A percentile compares a stretch with the other conserved stretches of the same genome.
These are phyloP conservation scores for Reticulitermes lucifugus DNA, from an alignment of 2,888 invertebrate genomes.

Conservation along the genomic window DNA sequence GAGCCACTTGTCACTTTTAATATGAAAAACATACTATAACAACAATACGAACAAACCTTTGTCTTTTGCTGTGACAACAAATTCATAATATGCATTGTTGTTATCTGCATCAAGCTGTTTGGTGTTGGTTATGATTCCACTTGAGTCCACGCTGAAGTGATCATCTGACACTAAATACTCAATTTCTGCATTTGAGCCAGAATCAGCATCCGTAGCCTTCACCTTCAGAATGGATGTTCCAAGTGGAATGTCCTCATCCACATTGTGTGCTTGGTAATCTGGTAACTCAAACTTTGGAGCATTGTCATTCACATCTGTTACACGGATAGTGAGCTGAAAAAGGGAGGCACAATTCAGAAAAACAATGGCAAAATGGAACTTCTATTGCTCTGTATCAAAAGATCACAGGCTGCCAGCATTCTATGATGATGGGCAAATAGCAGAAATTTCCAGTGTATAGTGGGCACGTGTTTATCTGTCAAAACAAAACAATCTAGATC, in stretches of 20 bases:
- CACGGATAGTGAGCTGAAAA: conserved; percentile 88
- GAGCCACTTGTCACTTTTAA: too few relatives aligned
- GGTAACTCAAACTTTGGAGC: conserved; percentile 96
- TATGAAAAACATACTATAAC: too few relatives aligned
- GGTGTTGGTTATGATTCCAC: conserved; percentile 92
- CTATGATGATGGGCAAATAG: too few relatives aligned
- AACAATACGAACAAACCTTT: conserved; percentile 69
- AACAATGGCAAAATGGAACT: too few relatives aligned
- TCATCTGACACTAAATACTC: conserved; percentile 92
- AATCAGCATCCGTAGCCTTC: conserved; percentile 95
- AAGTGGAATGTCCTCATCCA: conserved; percentile 93
- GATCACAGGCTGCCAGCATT: too few relatives aligned
- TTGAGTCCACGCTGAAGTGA: conserved; percentile 94
- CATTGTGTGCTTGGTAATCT: conserved; percentile 96
- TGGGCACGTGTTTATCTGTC: too few relatives aligned
- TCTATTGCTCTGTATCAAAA: too few relatives aligned
- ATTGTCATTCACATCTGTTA: conserved; percentile 98
- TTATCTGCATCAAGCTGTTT: conserved; percentile 96
- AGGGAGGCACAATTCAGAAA: conserved; percentile 37
- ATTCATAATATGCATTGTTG: conserved; percentile 96
- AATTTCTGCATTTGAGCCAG: conserved; percentile 94
- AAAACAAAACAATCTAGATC: too few relatives aligned
- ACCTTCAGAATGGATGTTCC: conserved; percentile 95
- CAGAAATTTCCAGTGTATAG: too few relatives aligned
- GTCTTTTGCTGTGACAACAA: conserved; percentile 93